These are phyloP conservation scores for Rhineura floridana DNA, from an alignment of 2,113 vertebrate species.

Conservation along the genomic window DNA sequence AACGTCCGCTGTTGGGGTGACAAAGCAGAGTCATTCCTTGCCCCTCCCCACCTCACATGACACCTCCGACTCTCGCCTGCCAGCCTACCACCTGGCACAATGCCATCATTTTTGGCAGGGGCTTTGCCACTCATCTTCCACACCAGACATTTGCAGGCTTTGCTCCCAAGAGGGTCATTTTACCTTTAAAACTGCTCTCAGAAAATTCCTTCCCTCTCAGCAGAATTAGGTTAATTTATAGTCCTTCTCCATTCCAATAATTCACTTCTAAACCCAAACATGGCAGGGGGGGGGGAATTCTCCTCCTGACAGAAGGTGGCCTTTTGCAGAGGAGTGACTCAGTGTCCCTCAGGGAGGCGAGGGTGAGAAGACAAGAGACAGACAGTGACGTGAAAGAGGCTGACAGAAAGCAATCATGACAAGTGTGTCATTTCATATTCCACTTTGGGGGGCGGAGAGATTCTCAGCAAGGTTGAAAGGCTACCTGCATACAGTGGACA, in stretches of 20 bases:
- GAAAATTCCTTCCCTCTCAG: not conserved
- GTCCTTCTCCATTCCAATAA: not conserved
- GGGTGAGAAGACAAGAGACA: not conserved
- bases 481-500: not conserved
- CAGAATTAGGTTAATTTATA: not conserved
- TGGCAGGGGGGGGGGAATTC: not conserved
- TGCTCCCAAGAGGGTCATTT: not conserved
- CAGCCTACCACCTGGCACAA: not conserved
- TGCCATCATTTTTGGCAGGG: not conserved
- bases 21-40: not conserved
- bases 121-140: not conserved
- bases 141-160: no score
- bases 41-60: no score
- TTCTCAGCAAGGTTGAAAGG: not conserved
- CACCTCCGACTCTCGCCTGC: not conserved
- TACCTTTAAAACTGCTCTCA: not conserved
- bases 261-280: not conserved
- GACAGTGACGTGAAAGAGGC: not conserved
- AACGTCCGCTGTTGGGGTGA: slow-evolving; percentile 82
- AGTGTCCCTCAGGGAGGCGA: not conserved
- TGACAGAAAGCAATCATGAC: not conserved
- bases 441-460: not conserved
- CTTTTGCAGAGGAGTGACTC: slow-evolving; percentile 16
- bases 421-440: not conserved
- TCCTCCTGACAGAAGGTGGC: not conserved